These are phyloP conservation scores for Aproaerema taeniolella DNA, from an alignment of 2,888 invertebrate genomes.

Conservation along the genomic window DNA sequence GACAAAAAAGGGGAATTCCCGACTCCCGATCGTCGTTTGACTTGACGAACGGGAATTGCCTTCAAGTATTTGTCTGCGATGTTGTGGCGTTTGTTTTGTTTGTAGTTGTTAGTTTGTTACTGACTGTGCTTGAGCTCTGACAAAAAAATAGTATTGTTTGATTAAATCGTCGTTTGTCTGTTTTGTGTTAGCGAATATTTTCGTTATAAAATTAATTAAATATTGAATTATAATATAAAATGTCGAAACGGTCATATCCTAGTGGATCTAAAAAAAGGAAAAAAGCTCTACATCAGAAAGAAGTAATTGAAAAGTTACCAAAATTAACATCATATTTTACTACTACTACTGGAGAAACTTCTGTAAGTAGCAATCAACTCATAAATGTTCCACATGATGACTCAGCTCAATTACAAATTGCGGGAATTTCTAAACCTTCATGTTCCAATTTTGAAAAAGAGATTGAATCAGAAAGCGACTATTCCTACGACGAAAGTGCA, in stretches of 20 bases:
- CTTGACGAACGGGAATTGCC: conserved; percentile 6
- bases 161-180: too few relatives aligned
- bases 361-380: conserved; percentile 17
- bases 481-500: background rate
- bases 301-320: conserved; percentile 19
- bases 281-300: conserved; percentile 19
- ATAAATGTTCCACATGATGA: conserved; percentile 14
- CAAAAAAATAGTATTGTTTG: background rate
- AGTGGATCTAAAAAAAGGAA: conserved; percentile 20
- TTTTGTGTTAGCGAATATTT: conserved; percentile 4
- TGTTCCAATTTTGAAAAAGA: too few relatives aligned
- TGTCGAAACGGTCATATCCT: conserved; percentile 8
- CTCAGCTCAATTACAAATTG: background rate
- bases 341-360: conserved; percentile 12
- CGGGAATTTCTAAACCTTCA: background rate
- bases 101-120: conserved; percentile 1
- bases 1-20: too few relatives aligned
- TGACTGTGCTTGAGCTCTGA: background rate
- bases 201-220: background rate
- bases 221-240: conserved; percentile 5
- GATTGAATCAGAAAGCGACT: background rate
- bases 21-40: too few relatives aligned
- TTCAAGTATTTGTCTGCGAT: conserved; percentile 9
- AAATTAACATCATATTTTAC: conserved; percentile 20
- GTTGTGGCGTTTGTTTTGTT: conserved; percentile 10